Percentiles rank a stretch among this genome's conserved stretches.
These are phyloP conservation scores for Melospiza georgiana DNA, from an alignment of 2,113 vertebrate species.

Conservation along the genomic window DNA sequence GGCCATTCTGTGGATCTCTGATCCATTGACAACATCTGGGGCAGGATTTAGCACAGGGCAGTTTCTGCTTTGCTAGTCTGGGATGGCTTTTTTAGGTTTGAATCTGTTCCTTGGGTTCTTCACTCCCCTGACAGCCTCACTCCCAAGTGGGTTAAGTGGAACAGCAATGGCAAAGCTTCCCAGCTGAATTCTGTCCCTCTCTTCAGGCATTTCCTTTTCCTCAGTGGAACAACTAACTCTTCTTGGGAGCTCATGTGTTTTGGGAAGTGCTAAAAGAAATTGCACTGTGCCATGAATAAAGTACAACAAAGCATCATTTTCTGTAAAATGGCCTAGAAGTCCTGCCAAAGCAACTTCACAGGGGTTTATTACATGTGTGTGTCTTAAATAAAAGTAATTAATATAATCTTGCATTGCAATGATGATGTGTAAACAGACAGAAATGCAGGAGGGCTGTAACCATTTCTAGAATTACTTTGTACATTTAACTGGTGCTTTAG, in stretches of 20 bases:
- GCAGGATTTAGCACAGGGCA: background rate
- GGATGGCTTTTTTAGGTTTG: background rate
- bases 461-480: background rate
- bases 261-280: background rate
- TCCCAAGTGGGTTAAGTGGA: background rate
- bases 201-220: background rate
- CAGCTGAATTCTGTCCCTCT: background rate
- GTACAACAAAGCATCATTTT: background rate
- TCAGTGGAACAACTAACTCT: background rate
- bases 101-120: background rate
- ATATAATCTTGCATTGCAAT: background rate
- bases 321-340: background rate
- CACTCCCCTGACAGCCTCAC: background rate
- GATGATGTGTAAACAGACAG: background rate
- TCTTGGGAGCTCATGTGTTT: background rate
- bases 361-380: background rate
- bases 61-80: background rate
- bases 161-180: background rate
- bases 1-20: rapidly evolving
- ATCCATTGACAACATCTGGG: background rate
- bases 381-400: background rate
- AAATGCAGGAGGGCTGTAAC: background rate
- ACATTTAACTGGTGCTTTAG: background rate
- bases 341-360: background rate
- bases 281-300: background rate